phyloP scores from a whole-genome alignment of 2,888 invertebrate species.

The Tricholauxania praeusta region DNA sequence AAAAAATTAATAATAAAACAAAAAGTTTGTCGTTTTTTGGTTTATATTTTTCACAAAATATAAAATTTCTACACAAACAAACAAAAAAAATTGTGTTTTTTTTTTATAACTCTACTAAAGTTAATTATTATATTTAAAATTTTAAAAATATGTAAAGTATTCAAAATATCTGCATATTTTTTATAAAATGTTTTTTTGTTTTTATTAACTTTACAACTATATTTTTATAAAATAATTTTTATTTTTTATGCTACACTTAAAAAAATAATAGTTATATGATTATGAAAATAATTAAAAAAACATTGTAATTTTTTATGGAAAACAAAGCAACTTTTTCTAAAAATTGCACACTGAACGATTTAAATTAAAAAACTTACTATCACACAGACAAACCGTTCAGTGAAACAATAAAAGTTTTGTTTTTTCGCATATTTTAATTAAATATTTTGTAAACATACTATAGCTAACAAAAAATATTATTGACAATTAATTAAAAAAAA shows the following conservation, averaged over 20 bases:
- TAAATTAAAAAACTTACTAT: slow-evolving; percentile 68
- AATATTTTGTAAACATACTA: not conserved
- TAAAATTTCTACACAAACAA: slow-evolving; percentile 48
- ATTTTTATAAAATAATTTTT: slow-evolving; percentile 20
- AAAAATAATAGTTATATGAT: slow-evolving; percentile 7
- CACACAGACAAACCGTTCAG: slow-evolving; percentile 67
- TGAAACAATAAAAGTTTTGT: slow-evolving; percentile 24
- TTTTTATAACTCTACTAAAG: slow-evolving; percentile 39
- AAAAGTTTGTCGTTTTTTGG: slow-evolving; percentile 38
- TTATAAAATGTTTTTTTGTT: slow-evolving; percentile 33
- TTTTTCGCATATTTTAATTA: slow-evolving; percentile 8
- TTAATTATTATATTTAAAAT: slow-evolving; percentile 24
- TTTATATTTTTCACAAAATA: slow-evolving; percentile 42
- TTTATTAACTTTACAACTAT: slow-evolving; percentile 39
- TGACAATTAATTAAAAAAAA: slow-evolving; percentile 1
- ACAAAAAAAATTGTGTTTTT: slow-evolving; percentile 45
- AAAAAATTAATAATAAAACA: slow-evolving; percentile 32
- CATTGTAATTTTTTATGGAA: slow-evolving; percentile 18
- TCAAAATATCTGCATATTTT: slow-evolving; percentile 33
- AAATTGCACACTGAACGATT: slow-evolving; percentile 48
- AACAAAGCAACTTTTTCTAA: not conserved
- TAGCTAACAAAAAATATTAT: slow-evolving; percentile 4
- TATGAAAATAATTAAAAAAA: not conserved
- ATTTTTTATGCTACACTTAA: slow-evolving; percentile 36
- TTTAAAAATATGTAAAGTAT: slow-evolving; percentile 29